These are phyloP conservation scores for Psilopsiagon aurifrons DNA, from an alignment of 2,113 vertebrate genomes.

Conservation along the genomic window DNA sequence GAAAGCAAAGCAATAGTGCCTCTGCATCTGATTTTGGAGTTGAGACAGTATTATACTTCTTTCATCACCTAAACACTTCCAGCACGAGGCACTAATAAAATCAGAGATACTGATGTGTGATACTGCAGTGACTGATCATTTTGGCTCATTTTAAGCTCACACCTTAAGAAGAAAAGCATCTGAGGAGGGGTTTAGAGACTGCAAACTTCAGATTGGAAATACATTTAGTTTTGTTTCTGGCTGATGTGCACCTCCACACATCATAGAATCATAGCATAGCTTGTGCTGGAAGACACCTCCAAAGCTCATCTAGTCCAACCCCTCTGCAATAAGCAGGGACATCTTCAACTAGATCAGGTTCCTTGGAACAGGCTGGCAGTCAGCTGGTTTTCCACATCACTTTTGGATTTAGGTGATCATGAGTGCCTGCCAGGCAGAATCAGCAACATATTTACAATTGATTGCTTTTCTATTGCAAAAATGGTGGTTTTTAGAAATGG, in stretches of 20 bases:
- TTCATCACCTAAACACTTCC: neutral
- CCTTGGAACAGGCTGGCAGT: neutral
- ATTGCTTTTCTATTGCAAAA: neutral
- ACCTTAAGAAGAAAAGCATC: neutral
- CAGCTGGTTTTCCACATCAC: neutral
- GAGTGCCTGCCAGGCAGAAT: neutral
- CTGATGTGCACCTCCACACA: neutral
- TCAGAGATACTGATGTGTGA: neutral
- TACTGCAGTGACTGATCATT: neutral
- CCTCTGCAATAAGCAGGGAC: neutral
- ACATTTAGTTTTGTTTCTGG: neutral
- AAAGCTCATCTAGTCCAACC: neutral
- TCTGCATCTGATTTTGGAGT: neutral
- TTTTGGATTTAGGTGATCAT: neutral
- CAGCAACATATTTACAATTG: neutral
- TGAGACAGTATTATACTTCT: neutral
- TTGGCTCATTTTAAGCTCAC: neutral
- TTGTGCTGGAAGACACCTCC: neutral
- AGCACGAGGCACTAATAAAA: neutral
- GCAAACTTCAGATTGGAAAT: neutral
- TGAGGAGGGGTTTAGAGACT: neutral
- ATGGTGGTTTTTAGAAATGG: neutral
- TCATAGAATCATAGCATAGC: neutral
- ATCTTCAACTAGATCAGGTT: neutral
- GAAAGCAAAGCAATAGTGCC: neutral